Evolutionary conservation across 2,797 vertebrate species (phyloP).

Genomic region (Leptoclinus maculatus): DNA sequence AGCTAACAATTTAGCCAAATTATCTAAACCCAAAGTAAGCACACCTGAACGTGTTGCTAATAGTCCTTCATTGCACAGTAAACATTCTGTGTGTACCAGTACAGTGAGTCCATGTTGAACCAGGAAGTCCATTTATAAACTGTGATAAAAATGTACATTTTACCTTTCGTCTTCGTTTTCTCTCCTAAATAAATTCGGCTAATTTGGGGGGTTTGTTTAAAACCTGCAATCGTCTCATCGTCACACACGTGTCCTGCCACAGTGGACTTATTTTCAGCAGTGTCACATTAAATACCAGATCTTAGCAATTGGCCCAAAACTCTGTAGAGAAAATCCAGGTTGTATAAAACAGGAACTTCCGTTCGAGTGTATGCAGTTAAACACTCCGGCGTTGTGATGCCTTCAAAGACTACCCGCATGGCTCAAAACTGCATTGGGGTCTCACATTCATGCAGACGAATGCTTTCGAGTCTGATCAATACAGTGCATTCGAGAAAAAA

Average conservation of each 20-base stretch:
- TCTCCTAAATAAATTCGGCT: neutral
- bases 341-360: neutral
- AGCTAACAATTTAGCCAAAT: neutral
- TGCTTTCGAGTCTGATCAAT: constrained; percentile 25
- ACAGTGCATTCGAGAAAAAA: constrained; percentile 11
- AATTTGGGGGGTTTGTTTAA: neutral
- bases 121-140: neutral
- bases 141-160: neutral
- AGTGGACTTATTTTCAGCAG: neutral
- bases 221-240: neutral
- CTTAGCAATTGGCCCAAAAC: neutral
- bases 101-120: neutral
- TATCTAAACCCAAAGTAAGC: neutral
- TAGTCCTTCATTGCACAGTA: neutral
- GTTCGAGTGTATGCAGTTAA: neutral
- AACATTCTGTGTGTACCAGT: neutral
- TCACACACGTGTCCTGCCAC: neutral
- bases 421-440: neutral
- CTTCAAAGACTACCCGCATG: neutral
- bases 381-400: neutral
- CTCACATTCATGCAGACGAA: constrained; percentile 1
- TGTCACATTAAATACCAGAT: neutral
- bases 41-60: neutral
- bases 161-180: neutral
- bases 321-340: neutral